Percentiles rank a stretch among this genome's conserved stretches.
phyloP scores from a whole-genome alignment of 1,140 invertebrate genomes.

The Solen grandis region DNA sequence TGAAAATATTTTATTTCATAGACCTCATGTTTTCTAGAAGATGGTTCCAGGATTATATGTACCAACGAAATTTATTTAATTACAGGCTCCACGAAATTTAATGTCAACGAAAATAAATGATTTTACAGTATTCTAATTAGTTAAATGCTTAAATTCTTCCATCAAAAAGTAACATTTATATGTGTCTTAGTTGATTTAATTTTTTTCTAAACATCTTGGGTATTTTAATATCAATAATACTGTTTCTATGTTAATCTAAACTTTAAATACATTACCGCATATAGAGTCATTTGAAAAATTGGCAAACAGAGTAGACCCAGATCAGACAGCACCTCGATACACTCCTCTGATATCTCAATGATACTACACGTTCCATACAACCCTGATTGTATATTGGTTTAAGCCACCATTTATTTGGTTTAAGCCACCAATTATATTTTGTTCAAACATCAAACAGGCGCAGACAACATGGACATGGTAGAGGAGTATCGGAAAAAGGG shows the following conservation, averaged over 20 bases:
- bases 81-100: too few species aligned
- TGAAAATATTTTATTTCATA: not conserved
- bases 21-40: not conserved
- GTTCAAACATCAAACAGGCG: slow-evolving; percentile 2
- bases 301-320: not conserved
- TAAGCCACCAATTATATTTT: not conserved
- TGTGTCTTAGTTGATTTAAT: not conserved
- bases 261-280: not conserved
- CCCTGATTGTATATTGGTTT: too few species aligned
- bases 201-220: not conserved
- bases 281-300: not conserved
- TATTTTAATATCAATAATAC: not conserved
- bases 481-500: slow-evolving; percentile 19
- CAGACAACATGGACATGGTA: slow-evolving; percentile 19
- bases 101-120: too few species aligned
- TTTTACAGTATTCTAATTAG: too few species aligned
- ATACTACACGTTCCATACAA: not conserved
- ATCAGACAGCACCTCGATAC: not conserved
- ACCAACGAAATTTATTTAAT: too few species aligned
- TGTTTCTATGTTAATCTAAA: not conserved
- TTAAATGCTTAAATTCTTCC: not conserved
- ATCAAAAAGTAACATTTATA: not conserved
- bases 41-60: not conserved
- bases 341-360: not conserved
- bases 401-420: not conserved